Evolutionary conservation across 2,888 invertebrate species (phyloP).

Genomic region (Clanis bilineata): DNA sequence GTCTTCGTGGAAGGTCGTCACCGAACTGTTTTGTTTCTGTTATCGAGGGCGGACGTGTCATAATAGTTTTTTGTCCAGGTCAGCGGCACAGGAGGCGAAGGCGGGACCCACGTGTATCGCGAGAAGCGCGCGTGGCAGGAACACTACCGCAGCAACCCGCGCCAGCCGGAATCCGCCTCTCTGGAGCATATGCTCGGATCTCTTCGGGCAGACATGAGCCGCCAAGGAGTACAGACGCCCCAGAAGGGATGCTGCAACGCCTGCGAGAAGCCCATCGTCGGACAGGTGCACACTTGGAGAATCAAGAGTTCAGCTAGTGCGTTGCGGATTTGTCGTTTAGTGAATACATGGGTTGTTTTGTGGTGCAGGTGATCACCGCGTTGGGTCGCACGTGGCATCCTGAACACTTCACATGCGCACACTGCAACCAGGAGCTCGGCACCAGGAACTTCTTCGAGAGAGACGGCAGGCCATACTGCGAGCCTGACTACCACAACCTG

Average conservation of each 20-base stretch:
- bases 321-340: slow-evolving; percentile 12
- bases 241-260: slow-evolving; percentile 99
- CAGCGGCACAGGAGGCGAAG: slow-evolving; percentile 67
- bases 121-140: slow-evolving; percentile 82
- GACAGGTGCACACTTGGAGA: slow-evolving; percentile 86
- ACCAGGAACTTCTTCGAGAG: slow-evolving; percentile 99
- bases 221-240: slow-evolving; percentile 98
- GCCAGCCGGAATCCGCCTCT: slow-evolving; percentile 81
- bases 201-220: slow-evolving; percentile 97
- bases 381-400: slow-evolving; percentile 99
- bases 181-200: slow-evolving; percentile 95
- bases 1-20: slow-evolving; percentile 14
- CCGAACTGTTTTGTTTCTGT: slow-evolving; percentile 25
- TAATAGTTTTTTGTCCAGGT: slow-evolving; percentile 48
- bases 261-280: slow-evolving; percentile 99
- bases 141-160: slow-evolving; percentile 78
- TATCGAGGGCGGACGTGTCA: not conserved
- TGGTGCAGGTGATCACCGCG: slow-evolving; percentile 92
- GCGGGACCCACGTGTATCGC: slow-evolving; percentile 84
- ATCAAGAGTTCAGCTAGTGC: slow-evolving; percentile 11
- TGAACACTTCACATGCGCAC: slow-evolving; percentile 98
- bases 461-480: slow-evolving; percentile 98
- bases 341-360: slow-evolving; percentile 41
- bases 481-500: slow-evolving; percentile 98
- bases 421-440: slow-evolving; percentile 97